Conservation (phyloP, 1,140 invertebrate species). For the Augochlora pura region DNA sequence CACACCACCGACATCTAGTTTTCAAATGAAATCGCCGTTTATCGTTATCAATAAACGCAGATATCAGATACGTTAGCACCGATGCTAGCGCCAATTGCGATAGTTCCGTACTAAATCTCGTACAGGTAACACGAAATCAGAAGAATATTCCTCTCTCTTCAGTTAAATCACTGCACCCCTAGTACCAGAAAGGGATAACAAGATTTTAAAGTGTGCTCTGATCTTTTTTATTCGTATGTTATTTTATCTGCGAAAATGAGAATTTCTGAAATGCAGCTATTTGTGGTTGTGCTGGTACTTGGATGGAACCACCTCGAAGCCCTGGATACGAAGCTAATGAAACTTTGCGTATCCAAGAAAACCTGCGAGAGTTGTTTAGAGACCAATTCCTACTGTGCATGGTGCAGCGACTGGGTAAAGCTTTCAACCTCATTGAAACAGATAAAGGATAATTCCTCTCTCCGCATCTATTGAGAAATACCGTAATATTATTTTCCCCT, state of each 20-base stretch:
- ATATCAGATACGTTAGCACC: constrained; percentile 11
- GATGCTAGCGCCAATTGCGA: constrained; percentile 3
- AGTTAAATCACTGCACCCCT: no score
- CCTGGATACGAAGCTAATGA: constrained; percentile 23
- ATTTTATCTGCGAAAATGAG: background rate
- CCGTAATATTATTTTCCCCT: no score
- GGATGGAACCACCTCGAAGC: background rate
- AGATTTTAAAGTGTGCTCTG: no score
- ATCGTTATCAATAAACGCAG: constrained; percentile 48
- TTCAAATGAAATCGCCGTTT: background rate
- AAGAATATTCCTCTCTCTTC: background rate
- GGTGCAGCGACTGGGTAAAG: constrained; percentile 77
- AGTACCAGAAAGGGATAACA: no score
- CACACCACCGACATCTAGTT: background rate
- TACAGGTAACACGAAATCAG: background rate
- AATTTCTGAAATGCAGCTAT: background rate
- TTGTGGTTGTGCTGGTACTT: background rate
- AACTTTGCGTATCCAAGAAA: constrained; percentile 39
- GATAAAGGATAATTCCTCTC: no score
- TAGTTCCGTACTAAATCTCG: background rate
- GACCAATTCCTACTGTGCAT: constrained; percentile 68
- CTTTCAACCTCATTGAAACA: background rate
- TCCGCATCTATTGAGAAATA: no score
- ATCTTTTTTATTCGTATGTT: background rate
- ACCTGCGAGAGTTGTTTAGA: constrained; percentile 73